These are phyloP conservation scores for Climacteris rufus DNA, from an alignment of 2,113 vertebrate species.

Conservation along the genomic window DNA sequence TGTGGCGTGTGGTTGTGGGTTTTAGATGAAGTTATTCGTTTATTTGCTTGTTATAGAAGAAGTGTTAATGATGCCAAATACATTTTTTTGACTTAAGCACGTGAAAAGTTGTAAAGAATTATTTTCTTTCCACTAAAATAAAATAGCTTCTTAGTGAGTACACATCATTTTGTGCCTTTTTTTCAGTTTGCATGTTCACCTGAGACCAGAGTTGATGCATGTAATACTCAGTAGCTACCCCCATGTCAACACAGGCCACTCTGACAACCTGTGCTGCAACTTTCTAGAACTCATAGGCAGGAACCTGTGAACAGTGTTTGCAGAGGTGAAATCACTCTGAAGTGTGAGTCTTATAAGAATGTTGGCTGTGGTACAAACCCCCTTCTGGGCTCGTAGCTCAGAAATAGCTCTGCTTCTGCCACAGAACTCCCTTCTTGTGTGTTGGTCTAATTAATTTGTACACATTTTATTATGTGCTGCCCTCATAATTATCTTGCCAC, in stretches of 20 bases:
- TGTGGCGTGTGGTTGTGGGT: background rate
- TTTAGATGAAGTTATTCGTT: background rate
- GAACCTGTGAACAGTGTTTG: background rate
- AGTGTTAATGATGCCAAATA: background rate
- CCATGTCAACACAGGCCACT: background rate
- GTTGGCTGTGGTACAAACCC: fast-evolving
- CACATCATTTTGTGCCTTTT: background rate
- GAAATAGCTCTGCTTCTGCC: background rate
- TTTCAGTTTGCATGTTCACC: background rate
- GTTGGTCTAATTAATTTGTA: background rate
- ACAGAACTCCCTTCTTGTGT: background rate
- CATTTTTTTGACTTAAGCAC: background rate
- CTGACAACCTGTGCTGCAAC: background rate
- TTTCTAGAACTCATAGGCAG: background rate
- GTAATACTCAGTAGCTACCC: background rate
- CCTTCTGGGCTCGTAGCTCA: fast-evolving
- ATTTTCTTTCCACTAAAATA: background rate
- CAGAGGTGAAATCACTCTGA: background rate
- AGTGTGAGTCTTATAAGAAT: background rate
- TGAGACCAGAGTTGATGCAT: background rate
- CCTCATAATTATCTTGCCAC: background rate
- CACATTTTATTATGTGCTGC: background rate
- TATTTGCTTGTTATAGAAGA: background rate
- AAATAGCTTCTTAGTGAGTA: background rate
- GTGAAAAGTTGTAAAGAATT: background rate